Evolutionary conservation across 2,888 invertebrate genomes (phyloP).

Genomic region (Drepanosiphum platanoidis): DNA sequence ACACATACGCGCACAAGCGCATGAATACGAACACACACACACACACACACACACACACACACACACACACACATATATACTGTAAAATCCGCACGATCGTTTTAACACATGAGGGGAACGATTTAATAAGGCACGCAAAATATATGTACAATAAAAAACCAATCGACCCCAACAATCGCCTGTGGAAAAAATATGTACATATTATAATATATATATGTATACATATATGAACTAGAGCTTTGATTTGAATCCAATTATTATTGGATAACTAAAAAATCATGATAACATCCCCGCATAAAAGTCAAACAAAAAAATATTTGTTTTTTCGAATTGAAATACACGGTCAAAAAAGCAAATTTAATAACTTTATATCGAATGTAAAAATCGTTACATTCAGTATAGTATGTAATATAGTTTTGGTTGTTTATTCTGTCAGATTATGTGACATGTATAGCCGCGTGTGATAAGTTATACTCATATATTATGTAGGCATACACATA

Average conservation of each 20-base stretch:
- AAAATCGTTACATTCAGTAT: background rate
- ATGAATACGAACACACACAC: background rate
- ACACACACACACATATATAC: background rate
- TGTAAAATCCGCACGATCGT: conserved; percentile 44
- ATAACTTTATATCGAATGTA: conserved; percentile 2
- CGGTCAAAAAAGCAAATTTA: conserved; percentile 15
- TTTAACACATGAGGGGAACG: conserved; percentile 52
- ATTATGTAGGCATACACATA: background rate
- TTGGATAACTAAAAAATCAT: conserved; percentile 10
- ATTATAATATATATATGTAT: background rate
- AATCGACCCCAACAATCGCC: conserved; percentile 43
- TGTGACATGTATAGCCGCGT: background rate
- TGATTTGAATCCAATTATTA: conserved; percentile 59
- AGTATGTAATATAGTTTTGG: background rate
- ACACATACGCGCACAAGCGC: background rate
- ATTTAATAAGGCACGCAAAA: conserved; percentile 58
- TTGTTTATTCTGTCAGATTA: background rate
- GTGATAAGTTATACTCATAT: background rate
- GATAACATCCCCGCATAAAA: background rate
- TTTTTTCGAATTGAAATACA: conserved; percentile 7
- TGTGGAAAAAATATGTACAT: conserved; percentile 10
- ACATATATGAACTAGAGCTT: background rate
- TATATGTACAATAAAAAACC: conserved; percentile 52
- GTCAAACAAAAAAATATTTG: conserved; percentile 2
- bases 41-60: background rate